These are phyloP conservation scores for Microctonus aethiopoides DNA, from an alignment of 2,888 invertebrate species.

Conservation along the genomic window DNA sequence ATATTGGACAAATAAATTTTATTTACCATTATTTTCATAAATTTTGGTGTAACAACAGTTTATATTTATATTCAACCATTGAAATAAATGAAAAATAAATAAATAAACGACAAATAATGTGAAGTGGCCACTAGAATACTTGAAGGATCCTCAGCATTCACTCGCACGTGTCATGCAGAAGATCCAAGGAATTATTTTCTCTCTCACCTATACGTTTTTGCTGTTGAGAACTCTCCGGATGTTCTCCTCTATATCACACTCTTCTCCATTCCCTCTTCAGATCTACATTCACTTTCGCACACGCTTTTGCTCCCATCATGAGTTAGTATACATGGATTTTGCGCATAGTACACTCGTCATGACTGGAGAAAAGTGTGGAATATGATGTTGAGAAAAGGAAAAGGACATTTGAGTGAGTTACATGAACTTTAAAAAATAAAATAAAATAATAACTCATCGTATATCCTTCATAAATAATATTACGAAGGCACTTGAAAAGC, in stretches of 20 bases:
- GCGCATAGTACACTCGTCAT: background rate
- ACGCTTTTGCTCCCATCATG: background rate
- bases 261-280: slow-evolving; percentile 1
- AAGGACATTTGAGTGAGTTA: background rate
- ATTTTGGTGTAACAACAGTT: too few species aligned
- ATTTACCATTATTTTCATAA: too few species aligned
- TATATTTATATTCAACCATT: background rate
- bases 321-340: background rate
- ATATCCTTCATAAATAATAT: too few species aligned
- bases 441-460: too few species aligned
- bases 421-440: background rate
- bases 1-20: too few species aligned
- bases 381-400: background rate
- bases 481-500: too few species aligned
- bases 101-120: slow-evolving; percentile 5
- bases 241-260: slow-evolving; percentile 4
- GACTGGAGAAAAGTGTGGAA: background rate
- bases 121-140: slow-evolving; percentile 4
- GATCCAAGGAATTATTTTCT: slow-evolving; percentile 29
- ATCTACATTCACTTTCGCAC: slow-evolving; percentile 10
- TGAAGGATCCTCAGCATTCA: slow-evolving; percentile 26
- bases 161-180: slow-evolving; percentile 32
- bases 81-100: background rate
- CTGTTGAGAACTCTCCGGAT: slow-evolving; percentile 21
- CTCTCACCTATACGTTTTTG: slow-evolving; percentile 9